phyloP scores from a whole-genome alignment of 2,888 invertebrate species.

The Synergus laeviventris region DNA sequence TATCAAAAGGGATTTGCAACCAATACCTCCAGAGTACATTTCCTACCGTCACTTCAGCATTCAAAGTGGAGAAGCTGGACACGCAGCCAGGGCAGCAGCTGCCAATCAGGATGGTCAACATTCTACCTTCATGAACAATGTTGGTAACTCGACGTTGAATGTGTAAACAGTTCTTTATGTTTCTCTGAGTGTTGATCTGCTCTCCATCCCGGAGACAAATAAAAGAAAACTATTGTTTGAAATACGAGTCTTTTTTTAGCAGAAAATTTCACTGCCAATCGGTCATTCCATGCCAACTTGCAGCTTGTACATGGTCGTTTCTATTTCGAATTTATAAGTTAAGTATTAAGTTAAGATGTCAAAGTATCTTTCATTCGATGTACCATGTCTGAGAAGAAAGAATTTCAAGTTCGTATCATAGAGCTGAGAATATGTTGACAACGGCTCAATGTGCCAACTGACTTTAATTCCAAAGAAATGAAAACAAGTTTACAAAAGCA shows the following conservation, averaged over 20 bases:
- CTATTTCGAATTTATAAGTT: constrained; percentile 14
- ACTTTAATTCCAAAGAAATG: background rate
- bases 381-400: background rate
- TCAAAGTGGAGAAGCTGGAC: constrained; percentile 80
- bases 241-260: constrained; percentile 11
- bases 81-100: constrained; percentile 57
- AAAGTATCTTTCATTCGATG: constrained; percentile 1
- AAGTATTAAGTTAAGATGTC: background rate
- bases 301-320: constrained; percentile 34
- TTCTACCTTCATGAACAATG: constrained; percentile 66
- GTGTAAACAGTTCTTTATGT: constrained; percentile 58
- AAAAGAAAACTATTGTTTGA: constrained; percentile 5
- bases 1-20: constrained; percentile 84
- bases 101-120: constrained; percentile 67
- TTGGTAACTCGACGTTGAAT: constrained; percentile 65
- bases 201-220: constrained; percentile 19
- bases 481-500: background rate
- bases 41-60: constrained; percentile 86
- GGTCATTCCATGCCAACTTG: constrained; percentile 9
- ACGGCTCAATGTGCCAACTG: background rate
- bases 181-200: constrained; percentile 6
- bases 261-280: constrained; percentile 25
- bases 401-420: too few species aligned
- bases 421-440: too few species aligned
- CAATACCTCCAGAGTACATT: constrained; percentile 87